Percentiles rank a stretch among this genome's conserved stretches.
Conservation (phyloP, 2,797 vertebrate genomes). For the Arrhamphus sclerolepis region DNA sequence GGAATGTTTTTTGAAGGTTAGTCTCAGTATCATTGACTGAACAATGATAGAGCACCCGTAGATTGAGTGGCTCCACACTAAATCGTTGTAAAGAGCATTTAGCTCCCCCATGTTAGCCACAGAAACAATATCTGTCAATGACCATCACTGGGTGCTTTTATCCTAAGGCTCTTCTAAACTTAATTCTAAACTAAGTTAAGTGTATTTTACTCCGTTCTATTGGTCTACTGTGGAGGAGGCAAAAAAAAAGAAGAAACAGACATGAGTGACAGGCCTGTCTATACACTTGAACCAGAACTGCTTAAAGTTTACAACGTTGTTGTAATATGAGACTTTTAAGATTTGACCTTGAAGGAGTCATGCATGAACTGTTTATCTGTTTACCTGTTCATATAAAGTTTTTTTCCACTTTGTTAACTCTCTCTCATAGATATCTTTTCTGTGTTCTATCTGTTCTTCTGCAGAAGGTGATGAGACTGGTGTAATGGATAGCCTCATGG, state of each 20-base stretch:
- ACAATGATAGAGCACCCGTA: conserved; percentile 73
- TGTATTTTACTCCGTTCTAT: conserved; percentile 60
- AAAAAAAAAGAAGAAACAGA: conserved; percentile 32
- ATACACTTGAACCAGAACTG: conserved; percentile 24
- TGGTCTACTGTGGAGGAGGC: conserved; percentile 30
- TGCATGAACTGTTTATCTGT: neutral
- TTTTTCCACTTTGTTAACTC: conserved; percentile 5
- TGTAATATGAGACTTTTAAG: too few relatives aligned
- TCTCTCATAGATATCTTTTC: conserved; percentile 30
- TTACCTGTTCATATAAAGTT: neutral
- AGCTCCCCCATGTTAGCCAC: conserved; percentile 77
- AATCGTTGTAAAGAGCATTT: conserved; percentile 82
- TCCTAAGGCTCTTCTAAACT: conserved; percentile 69
- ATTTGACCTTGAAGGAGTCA: conserved; percentile 3
- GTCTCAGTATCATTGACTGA: conserved; percentile 79
- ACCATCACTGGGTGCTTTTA: conserved; percentile 80
- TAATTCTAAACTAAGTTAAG: conserved; percentile 40
- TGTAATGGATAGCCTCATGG: conserved; percentile 98
- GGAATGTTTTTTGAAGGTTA: conserved; percentile 68
- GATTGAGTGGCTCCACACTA: conserved; percentile 72
- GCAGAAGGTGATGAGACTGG: conserved; percentile 97
- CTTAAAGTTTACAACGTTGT: conserved; percentile 31
- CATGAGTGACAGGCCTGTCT: conserved; percentile 43
- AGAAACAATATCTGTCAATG: conserved; percentile 82
- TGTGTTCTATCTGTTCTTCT: conserved; percentile 36